Percentiles rank a stretch among this genome's conserved stretches.
Conservation (phyloP, 2,113 vertebrate species). For the Galbula dea region DNA sequence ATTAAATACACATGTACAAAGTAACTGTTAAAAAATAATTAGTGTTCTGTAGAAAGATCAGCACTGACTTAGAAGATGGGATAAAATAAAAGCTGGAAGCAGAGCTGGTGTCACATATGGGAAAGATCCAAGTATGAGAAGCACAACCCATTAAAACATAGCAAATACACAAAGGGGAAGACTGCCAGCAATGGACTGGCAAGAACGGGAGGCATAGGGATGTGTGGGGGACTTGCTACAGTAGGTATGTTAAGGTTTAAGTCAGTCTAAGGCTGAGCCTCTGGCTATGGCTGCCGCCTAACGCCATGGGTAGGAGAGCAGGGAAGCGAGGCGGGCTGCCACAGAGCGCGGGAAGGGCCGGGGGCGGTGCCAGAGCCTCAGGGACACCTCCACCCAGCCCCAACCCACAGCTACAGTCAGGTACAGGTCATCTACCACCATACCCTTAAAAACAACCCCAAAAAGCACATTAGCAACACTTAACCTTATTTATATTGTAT, state of each 20-base stretch:
- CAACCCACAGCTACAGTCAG: neutral
- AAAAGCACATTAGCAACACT: neutral
- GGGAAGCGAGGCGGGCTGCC: neutral
- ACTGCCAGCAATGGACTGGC: neutral
- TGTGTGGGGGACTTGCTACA: neutral
- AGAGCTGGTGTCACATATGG: neutral
- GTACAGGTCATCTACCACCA: neutral
- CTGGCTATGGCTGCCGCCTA: neutral
- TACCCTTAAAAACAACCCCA: neutral
- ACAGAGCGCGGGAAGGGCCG: accelerated
- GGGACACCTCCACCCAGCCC: neutral
- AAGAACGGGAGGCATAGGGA: neutral
- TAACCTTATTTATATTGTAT: neutral
- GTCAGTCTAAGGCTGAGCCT: neutral
- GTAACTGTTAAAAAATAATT: too few species aligned
- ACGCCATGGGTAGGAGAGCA: neutral
- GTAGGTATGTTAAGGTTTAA: neutral
- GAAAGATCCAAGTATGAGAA: neutral
- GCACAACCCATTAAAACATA: neutral
- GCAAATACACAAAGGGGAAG: neutral
- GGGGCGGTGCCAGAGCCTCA: too few species aligned
- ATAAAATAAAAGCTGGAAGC: neutral
- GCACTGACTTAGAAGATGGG: neutral
- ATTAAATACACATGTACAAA: neutral
- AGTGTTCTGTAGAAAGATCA: neutral